Evolutionary conservation across 2,888 invertebrate genomes (phyloP).

Genomic region (Phaonia tiefii): DNA sequence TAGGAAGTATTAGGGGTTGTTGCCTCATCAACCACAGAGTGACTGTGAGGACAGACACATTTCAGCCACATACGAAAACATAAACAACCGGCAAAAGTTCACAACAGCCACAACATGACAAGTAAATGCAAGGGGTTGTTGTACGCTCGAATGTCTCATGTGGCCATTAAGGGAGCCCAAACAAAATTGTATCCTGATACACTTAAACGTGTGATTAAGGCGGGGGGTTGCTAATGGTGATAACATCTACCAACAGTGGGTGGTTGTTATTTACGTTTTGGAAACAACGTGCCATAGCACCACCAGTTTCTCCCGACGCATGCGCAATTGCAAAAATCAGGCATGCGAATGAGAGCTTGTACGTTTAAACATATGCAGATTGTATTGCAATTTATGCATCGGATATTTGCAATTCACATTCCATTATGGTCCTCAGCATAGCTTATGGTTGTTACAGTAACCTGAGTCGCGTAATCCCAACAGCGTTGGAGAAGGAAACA

Average conservation of each 20-base stretch:
- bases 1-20: conserved; percentile 56
- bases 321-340: no score
- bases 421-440: conserved; percentile 24
- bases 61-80: conserved; percentile 34
- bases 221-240: conserved; percentile 45
- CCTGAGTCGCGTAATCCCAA: no score
- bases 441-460: conserved; percentile 3
- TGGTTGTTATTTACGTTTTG: conserved; percentile 60
- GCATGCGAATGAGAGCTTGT: conserved; percentile 21
- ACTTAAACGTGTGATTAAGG: conserved; percentile 7
- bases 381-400: conserved; percentile 62
- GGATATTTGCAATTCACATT: conserved; percentile 19
- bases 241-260: conserved; percentile 31
- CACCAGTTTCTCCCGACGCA: background rate
- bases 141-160: conserved; percentile 13
- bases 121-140: conserved; percentile 23
- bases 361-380: conserved; percentile 14
- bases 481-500: no score
- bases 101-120: conserved; percentile 43
- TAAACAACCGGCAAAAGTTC: conserved; percentile 33
- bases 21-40: conserved; percentile 13
- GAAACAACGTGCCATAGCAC: conserved; percentile 50
- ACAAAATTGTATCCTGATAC: background rate
- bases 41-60: conserved; percentile 31
- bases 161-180: conserved; percentile 7